phyloP scores from a whole-genome alignment of 2,797 vertebrate species.

The Mareca strepera region DNA sequence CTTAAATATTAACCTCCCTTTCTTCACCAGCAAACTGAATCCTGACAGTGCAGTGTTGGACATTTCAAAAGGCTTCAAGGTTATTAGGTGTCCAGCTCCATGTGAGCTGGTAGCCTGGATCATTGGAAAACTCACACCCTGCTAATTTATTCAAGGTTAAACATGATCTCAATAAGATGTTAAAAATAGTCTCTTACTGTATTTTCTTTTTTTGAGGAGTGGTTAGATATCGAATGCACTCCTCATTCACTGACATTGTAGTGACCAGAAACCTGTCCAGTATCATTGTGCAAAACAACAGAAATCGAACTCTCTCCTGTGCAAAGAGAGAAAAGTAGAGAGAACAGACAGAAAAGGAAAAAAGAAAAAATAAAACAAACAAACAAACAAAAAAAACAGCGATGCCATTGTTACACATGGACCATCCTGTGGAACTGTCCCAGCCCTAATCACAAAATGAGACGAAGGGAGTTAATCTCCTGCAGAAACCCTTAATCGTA shows the following conservation, averaged over 20 bases:
- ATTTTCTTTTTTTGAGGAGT: neutral
- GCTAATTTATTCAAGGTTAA: neutral
- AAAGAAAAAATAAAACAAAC: too few species aligned
- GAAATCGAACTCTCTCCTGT: neutral
- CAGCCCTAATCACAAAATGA: neutral
- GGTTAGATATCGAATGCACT: neutral
- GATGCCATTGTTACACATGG: neutral
- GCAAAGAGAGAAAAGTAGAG: neutral
- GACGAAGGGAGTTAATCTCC: neutral
- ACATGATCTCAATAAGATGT: neutral
- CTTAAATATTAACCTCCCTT: slow-evolving; percentile 33
- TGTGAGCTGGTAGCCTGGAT: neutral
- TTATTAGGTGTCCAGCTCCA: neutral
- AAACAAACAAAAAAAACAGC: too few species aligned
- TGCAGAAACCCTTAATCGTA: neutral
- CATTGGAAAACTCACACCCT: neutral
- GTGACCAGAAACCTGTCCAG: neutral
- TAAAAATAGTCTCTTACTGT: neutral
- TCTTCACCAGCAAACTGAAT: neutral
- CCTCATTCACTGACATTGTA: neutral
- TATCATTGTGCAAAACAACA: neutral
- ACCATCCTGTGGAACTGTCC: fast-evolving
- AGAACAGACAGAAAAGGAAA: neutral
- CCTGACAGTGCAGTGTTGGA: neutral
- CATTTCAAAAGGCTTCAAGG: neutral